Evolutionary conservation across 2,797 vertebrate genomes (phyloP).

Genomic region (Rachycentron canadum): DNA sequence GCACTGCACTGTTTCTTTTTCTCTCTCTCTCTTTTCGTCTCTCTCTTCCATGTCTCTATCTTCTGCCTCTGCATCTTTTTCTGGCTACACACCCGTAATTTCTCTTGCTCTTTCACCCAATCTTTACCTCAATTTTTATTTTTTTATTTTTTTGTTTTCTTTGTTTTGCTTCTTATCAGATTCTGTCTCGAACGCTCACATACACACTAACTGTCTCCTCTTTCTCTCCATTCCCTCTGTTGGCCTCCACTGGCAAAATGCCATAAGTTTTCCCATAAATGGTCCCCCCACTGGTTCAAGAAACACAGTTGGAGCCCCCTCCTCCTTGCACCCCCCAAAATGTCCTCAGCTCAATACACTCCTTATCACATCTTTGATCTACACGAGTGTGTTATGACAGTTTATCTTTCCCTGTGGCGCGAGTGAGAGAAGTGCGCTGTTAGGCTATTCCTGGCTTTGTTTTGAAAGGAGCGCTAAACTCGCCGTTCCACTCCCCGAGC

Average conservation of each 20-base stretch:
- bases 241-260: conserved; percentile 77
- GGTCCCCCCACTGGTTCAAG: conserved; percentile 50
- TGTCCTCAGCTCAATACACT: conserved; percentile 41
- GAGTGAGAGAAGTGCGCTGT: conserved; percentile 56
- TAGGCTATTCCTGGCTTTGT: conserved; percentile 74
- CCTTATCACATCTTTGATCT: conserved; percentile 76
- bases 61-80: conserved; percentile 7
- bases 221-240: conserved; percentile 56
- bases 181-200: not conserved
- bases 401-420: conserved; percentile 69
- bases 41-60: conserved; percentile 1
- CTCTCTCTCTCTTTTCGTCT: not conserved
- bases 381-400: conserved; percentile 71
- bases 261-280: conserved; percentile 76
- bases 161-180: too few relatives aligned
- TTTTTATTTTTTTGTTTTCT: not conserved
- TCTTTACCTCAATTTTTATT: conserved; percentile 72
- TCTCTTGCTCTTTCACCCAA: conserved; percentile 71
- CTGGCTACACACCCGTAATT: conserved; percentile 13
- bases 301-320: conserved; percentile 32
- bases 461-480: conserved; percentile 73
- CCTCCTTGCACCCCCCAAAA: too few relatives aligned
- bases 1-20: not conserved
- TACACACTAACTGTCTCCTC: conserved; percentile 22
- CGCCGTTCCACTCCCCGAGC: conserved; percentile 63